These are phyloP conservation scores for Drosophila ambigua DNA, from an alignment of 1,140 invertebrate species.

Conservation along the genomic window DNA sequence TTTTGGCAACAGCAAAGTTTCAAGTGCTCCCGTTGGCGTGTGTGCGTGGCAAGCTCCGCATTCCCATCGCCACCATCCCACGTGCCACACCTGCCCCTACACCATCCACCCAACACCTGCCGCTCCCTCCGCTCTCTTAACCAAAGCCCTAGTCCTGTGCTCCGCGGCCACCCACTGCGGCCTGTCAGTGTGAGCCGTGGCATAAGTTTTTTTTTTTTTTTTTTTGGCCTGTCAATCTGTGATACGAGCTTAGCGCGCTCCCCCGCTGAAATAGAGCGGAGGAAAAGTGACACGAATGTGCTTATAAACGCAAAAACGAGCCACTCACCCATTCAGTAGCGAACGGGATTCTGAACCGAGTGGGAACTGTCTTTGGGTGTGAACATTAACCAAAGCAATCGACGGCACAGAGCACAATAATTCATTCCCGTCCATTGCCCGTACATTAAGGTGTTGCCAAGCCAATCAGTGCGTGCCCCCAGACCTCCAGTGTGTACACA, in stretches of 20 bases:
- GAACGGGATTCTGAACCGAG: constrained; percentile 76
- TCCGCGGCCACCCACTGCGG: constrained; percentile 15
- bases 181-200: constrained; percentile 35
- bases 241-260: constrained; percentile 49
- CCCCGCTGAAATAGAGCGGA: constrained; percentile 23
- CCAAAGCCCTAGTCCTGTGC: neutral
- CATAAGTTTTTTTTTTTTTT: constrained; percentile 20
- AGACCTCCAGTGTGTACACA: constrained; percentile 15
- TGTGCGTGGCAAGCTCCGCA: constrained; percentile 64
- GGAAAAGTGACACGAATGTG: constrained; percentile 75
- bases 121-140: neutral
- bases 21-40: constrained; percentile 56
- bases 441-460: constrained; percentile 10
- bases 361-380: constrained; percentile 48
- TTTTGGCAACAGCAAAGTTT: constrained; percentile 78
- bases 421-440: neutral
- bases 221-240: constrained; percentile 69
- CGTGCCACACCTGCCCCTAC: constrained; percentile 23
- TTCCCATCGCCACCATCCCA: neutral
- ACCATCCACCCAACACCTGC: constrained; percentile 24
- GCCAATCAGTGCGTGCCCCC: constrained; percentile 34
- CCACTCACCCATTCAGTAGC: constrained; percentile 65
- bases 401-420: constrained; percentile 9
- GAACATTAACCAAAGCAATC: constrained; percentile 24
- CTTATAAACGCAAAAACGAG: constrained; percentile 73